These are phyloP conservation scores for Glossosoma conforme DNA, from an alignment of 1,140 invertebrate species.

Conservation along the genomic window DNA sequence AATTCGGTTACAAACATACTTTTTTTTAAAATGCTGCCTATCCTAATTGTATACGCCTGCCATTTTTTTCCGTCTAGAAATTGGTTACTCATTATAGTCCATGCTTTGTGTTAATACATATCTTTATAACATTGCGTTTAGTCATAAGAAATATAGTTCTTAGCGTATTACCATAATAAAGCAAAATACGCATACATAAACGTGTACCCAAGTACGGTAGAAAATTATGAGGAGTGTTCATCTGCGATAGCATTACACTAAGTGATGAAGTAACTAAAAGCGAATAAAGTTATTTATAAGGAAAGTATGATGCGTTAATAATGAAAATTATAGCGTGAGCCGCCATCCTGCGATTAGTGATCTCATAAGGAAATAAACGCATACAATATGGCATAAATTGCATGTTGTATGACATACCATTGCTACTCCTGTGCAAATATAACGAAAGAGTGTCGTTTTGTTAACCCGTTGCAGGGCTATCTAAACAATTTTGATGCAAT, in stretches of 20 bases:
- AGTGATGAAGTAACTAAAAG: neutral
- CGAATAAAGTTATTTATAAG: constrained; percentile 1
- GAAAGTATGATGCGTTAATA: constrained; percentile 10
- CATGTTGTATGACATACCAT: neutral
- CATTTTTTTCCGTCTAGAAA: no score
- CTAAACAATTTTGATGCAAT: no score
- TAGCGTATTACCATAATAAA: neutral
- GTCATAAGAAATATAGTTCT: neutral
- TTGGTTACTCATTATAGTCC: no score
- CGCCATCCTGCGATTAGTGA: constrained; percentile 8
- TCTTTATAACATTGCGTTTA: no score
- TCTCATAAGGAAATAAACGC: constrained; percentile 21
- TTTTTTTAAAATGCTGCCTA: no score
- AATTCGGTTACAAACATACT: no score
- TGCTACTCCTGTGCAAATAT: neutral
- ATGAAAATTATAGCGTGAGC: constrained; percentile 9
- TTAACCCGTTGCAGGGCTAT: no score
- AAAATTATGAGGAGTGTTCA: neutral
- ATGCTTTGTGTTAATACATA: no score
- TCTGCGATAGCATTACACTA: neutral
- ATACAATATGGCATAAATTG: constrained; percentile 19
- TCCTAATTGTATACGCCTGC: no score
- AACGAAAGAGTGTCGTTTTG: no score
- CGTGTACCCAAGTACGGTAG: neutral
- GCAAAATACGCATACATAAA: neutral